phyloP scores from a whole-genome alignment of 2,888 invertebrate species.

The Synanthedon tipuliformis region DNA sequence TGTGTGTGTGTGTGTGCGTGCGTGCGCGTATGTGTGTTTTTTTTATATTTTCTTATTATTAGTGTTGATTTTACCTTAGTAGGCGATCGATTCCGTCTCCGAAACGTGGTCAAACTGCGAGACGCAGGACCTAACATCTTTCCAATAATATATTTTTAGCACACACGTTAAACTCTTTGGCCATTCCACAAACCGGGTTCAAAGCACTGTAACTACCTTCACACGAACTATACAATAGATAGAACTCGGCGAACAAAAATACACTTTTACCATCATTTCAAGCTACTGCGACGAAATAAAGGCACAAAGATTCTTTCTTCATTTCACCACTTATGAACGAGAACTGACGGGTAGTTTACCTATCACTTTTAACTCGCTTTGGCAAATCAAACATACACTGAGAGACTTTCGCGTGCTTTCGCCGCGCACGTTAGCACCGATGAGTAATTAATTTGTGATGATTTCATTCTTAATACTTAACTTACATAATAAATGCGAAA shows the following conservation, averaged over 20 bases:
- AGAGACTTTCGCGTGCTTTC: constrained; percentile 23
- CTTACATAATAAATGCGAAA: too few species aligned
- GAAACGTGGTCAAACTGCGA: constrained; percentile 47
- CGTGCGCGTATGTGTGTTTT: too few species aligned
- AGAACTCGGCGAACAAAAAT: constrained; percentile 15
- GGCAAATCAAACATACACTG: constrained; percentile 17
- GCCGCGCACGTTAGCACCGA: constrained; percentile 3
- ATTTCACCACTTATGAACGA: too few species aligned
- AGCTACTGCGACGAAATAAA: too few species aligned
- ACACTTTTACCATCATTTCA: constrained; percentile 18
- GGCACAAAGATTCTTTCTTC: too few species aligned
- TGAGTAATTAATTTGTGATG: constrained; percentile 4
- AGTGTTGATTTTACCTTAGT: not conserved
- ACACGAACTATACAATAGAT: not conserved
- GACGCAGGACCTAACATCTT: constrained; percentile 13
- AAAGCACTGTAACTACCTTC: not conserved
- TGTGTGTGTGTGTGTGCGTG: too few species aligned
- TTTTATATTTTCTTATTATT: too few species aligned
- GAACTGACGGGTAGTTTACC: constrained; percentile 6
- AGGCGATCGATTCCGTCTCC: constrained; percentile 30
- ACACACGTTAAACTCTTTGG: not conserved
- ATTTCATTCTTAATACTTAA: too few species aligned
- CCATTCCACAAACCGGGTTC: not conserved
- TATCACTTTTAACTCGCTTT: constrained; percentile 29
- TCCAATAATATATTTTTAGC: too few species aligned